Evolutionary conservation across 2,797 vertebrate species (phyloP).

Genomic region (Hypotaenidia philippensis): DNA sequence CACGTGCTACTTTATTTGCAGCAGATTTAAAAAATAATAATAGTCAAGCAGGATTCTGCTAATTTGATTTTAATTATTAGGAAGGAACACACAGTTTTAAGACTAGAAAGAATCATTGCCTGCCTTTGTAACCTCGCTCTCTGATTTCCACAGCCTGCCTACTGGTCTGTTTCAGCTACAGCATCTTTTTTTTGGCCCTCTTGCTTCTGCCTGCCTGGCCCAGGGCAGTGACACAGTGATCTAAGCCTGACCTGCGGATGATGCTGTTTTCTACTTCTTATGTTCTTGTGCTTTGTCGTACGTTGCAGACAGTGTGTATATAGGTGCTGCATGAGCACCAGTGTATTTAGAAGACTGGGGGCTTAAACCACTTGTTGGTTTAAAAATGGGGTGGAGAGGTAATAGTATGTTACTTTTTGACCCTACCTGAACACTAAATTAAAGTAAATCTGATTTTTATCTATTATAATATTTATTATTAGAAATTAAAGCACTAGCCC

Average conservation of each 20-base stretch:
- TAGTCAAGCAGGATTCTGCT: background rate
- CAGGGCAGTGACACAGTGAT: fast-evolving
- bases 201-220: background rate
- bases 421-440: background rate
- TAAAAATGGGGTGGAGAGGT: background rate
- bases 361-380: background rate
- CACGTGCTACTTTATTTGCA: background rate
- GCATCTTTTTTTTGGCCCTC: background rate
- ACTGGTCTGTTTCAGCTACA: background rate
- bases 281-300: background rate
- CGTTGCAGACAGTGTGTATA: fast-evolving
- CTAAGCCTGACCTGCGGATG: background rate
- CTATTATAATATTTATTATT: background rate
- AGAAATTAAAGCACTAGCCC: background rate
- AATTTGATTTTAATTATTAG: background rate
- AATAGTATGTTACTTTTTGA: background rate
- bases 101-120: background rate
- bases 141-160: background rate
- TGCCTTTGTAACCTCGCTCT: background rate
- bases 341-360: background rate
- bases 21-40: background rate
- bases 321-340: background rate
- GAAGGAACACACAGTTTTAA: background rate
- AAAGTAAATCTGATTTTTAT: background rate
- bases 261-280: background rate